A percentile compares a stretch with the other conserved stretches of the same genome.
Conservation (phyloP, 2,113 vertebrate genomes). For the Ptilonorhynchus violaceus region DNA sequence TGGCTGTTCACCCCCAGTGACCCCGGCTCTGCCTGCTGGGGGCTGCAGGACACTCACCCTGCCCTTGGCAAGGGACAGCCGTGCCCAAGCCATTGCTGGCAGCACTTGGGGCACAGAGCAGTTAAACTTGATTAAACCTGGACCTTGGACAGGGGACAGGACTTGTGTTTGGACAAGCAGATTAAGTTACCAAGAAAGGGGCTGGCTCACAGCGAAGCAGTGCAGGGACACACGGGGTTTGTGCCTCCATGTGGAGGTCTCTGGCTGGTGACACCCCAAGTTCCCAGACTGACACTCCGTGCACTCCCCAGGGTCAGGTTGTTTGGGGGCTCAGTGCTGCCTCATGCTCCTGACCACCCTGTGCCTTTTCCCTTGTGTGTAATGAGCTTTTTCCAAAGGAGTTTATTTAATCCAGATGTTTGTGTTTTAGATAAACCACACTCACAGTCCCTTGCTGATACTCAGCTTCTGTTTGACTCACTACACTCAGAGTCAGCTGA, state of each 20-base stretch:
- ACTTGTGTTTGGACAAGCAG: neutral
- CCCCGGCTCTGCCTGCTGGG: neutral
- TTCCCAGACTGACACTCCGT: rapidly evolving
- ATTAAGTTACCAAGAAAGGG: neutral
- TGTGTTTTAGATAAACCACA: neutral
- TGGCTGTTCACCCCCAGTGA: rapidly evolving
- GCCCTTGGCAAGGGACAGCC: neutral
- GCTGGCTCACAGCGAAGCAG: neutral
- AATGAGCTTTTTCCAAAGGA: neutral
- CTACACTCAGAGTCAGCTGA: neutral
- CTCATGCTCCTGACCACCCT: neutral
- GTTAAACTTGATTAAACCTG: neutral
- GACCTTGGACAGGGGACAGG: neutral
- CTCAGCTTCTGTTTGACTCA: neutral
- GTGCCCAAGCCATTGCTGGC: neutral
- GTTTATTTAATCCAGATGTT: constrained; percentile 10
- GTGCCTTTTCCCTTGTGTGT: neutral
- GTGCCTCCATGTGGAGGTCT: rapidly evolving
- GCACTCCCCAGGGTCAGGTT: no score
- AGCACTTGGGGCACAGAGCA: neutral
- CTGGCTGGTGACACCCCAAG: neutral
- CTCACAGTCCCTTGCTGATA: neutral
- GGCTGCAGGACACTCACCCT: neutral
- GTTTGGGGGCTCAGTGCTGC: rapidly evolving
- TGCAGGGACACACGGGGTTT: neutral